A percentile compares a stretch with the other conserved stretches of the same genome.
phyloP scores from a whole-genome alignment of 2,797 vertebrate species.

The Acipenser oxyrinchus region DNA sequence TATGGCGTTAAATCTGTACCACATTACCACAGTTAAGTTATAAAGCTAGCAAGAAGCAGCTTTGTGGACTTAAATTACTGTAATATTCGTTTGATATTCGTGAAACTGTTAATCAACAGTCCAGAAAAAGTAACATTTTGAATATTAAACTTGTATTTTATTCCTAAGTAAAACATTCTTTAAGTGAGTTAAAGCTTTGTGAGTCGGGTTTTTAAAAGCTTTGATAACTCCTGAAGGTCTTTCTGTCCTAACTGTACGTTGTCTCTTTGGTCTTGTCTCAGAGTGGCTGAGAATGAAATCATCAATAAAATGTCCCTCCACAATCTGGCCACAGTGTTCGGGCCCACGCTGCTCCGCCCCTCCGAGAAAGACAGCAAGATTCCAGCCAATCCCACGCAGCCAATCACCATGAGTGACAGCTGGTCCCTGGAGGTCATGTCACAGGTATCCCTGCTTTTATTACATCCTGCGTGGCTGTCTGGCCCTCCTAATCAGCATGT shows the following conservation, averaged over 20 bases:
- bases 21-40: background rate
- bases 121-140: too few species aligned
- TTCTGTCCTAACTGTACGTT: background rate
- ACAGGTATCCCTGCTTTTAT: constrained; percentile 60
- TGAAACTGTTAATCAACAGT: too few species aligned
- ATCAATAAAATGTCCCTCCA: constrained; percentile 92
- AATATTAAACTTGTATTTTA: too few species aligned
- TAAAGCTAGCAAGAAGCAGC: too few species aligned
- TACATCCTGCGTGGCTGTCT: too few species aligned
- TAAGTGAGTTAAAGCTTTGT: too few species aligned
- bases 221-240: too few species aligned
- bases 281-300: constrained; percentile 84
- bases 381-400: constrained; percentile 78
- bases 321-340: constrained; percentile 90
- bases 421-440: constrained; percentile 96
- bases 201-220: too few species aligned
- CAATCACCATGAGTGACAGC: constrained; percentile 85
- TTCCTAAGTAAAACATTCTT: too few species aligned
- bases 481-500: too few species aligned
- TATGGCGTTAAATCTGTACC: background rate
- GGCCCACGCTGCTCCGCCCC: constrained; percentile 83
- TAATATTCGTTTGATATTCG: too few species aligned
- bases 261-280: constrained; percentile 60
- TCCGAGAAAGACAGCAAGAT: constrained; percentile 91
- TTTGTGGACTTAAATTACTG: too few species aligned